Conservation (phyloP, 2,888 invertebrate genomes). For the Drosophila flavopinicola region DNA sequence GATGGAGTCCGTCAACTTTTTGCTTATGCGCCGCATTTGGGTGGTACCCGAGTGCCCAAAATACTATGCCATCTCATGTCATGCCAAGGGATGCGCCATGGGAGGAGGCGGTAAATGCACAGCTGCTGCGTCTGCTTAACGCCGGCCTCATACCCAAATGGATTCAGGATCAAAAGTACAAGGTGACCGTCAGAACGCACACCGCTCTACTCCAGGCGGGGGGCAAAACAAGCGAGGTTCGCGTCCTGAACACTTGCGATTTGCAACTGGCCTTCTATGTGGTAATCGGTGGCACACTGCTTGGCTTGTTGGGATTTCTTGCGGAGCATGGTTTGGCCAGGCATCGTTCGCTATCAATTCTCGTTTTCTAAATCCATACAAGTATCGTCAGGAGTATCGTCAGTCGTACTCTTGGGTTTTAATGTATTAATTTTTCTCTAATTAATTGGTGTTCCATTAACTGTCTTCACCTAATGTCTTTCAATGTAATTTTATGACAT, state of each 20-base stretch:
- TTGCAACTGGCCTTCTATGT: slow-evolving; percentile 84
- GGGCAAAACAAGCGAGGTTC: slow-evolving; percentile 50
- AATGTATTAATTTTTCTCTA: too few relatives aligned
- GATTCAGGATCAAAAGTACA: slow-evolving; percentile 78
- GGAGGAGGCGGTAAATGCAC: slow-evolving; percentile 78
- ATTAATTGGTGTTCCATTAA: too few relatives aligned
- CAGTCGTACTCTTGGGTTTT: too few relatives aligned
- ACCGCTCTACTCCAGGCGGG: slow-evolving; percentile 15
- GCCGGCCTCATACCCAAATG: slow-evolving; percentile 83
- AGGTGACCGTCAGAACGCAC: slow-evolving; percentile 56
- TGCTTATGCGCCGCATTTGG: slow-evolving; percentile 72
- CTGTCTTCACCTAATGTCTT: too few relatives aligned
- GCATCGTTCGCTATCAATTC: too few relatives aligned
- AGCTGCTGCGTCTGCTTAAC: slow-evolving; percentile 77
- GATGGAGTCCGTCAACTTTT: slow-evolving; percentile 75
- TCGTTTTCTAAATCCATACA: too few relatives aligned
- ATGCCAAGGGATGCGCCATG: slow-evolving; percentile 82
- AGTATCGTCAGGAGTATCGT: too few relatives aligned
- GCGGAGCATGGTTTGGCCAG: slow-evolving; percentile 51
- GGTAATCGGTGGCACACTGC: slow-evolving; percentile 75
- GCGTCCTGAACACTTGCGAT: slow-evolving; percentile 81
- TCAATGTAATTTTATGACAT: too few relatives aligned
- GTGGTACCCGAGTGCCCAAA: slow-evolving; percentile 84
- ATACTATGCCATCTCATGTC: slow-evolving; percentile 83
- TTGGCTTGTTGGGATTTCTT: slow-evolving; percentile 61